A percentile compares a stretch with the other conserved stretches of the same genome.
phyloP scores from a whole-genome alignment of 2,888 invertebrate species.

The Eupithecia dodoneata region DNA sequence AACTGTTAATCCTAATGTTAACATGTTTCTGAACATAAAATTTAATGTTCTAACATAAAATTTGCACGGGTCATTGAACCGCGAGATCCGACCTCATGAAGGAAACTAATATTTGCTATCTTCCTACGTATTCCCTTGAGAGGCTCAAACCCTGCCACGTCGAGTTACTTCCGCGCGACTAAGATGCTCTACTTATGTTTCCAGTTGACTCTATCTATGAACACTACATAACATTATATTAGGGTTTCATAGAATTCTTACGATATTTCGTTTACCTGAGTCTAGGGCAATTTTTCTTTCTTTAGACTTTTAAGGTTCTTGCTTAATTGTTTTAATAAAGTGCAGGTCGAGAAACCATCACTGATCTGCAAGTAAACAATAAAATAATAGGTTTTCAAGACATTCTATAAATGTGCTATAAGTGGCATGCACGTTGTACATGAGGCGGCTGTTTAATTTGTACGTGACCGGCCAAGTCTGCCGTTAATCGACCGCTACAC shows the following conservation, averaged over 20 bases:
- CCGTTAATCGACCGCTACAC: conserved; percentile 82
- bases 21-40: conserved; percentile 3
- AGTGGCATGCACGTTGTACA: conserved; percentile 54
- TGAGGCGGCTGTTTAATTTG: conserved; percentile 66
- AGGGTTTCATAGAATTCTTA: not conserved
- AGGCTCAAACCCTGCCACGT: conserved; percentile 66
- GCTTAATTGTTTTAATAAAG: conserved; percentile 1
- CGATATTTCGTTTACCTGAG: not conserved
- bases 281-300: not conserved
- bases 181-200: conserved; percentile 50
- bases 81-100: conserved; percentile 64
- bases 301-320: not conserved
- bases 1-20: conserved; percentile 25
- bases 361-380: conserved; percentile 29
- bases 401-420: conserved; percentile 43
- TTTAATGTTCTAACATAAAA: conserved; percentile 52
- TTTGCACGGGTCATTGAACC: conserved; percentile 77
- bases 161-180: conserved; percentile 73
- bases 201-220: conserved; percentile 36
- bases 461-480: conserved; percentile 58
- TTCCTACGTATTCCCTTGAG: conserved; percentile 74
- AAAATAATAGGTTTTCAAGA: conserved; percentile 45
- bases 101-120: conserved; percentile 79
- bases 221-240: not conserved
- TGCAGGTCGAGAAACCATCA: not conserved